phyloP scores from a whole-genome alignment of 2,888 invertebrate species.

The Zaprionus obscuricornis region DNA sequence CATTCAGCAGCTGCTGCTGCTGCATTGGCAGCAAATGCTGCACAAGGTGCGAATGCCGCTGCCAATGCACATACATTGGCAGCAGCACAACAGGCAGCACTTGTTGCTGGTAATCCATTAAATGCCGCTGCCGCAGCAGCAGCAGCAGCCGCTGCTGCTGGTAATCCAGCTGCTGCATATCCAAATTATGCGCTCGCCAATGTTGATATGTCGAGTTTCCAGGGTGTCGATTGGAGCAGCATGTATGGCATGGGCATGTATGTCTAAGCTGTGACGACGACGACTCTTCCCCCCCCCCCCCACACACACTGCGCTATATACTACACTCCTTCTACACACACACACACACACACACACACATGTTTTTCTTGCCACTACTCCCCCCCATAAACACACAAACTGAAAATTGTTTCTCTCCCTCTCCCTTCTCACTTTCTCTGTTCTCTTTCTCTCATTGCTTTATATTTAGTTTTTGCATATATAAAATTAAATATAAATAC shows the following conservation, averaged over 20 bases:
- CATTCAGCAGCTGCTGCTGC: constrained; percentile 74
- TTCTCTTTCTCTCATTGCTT: too few relatives aligned
- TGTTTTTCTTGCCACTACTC: constrained; percentile 24
- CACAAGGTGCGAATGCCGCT: constrained; percentile 57
- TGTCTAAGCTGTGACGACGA: constrained; percentile 85
- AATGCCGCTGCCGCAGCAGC: constrained; percentile 85
- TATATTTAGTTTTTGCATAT: too few relatives aligned
- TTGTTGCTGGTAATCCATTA: constrained; percentile 82
- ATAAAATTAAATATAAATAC: constrained; percentile 45
- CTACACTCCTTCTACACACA: too few relatives aligned
- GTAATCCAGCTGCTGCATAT: constrained; percentile 88
- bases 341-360: constrained; percentile 12
- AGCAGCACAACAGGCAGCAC: constrained; percentile 82
- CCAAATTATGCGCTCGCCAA: constrained; percentile 93
- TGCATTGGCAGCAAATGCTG: constrained; percentile 73
- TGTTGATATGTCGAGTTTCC: constrained; percentile 96
- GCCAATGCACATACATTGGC: constrained; percentile 83
- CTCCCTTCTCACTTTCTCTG: too few relatives aligned
- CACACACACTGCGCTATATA: not conserved
- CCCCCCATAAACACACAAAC: constrained; percentile 4
- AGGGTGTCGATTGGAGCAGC: constrained; percentile 95
- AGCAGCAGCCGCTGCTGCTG: constrained; percentile 85
- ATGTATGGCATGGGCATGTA: constrained; percentile 98
- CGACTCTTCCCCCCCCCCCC: not conserved
- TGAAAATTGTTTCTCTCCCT: too few relatives aligned